phyloP scores from a whole-genome alignment of 2,113 vertebrate genomes.

The Gasterosteus aculeatus region DNA sequence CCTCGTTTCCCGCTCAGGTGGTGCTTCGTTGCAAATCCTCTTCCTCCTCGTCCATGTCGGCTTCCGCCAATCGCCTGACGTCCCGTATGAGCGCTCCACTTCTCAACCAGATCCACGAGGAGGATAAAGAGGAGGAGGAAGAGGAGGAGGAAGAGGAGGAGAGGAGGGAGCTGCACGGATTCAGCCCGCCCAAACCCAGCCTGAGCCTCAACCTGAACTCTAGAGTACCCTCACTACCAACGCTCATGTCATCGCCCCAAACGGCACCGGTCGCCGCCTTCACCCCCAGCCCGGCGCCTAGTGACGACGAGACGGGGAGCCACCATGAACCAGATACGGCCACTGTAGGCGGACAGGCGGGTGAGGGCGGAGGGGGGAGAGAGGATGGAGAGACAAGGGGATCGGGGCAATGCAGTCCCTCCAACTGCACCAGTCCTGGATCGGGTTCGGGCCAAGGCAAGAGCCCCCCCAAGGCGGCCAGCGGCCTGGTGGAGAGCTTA shows the following conservation, averaged over 20 bases:
- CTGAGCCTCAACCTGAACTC: conserved; percentile 91
- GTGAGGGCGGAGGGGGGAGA: conserved; percentile 12
- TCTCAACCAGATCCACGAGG: conserved; percentile 97
- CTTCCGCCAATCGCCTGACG: conserved; percentile 90
- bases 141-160: conserved; percentile 60
- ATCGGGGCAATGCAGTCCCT: conserved; percentile 71
- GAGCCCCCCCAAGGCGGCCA: conserved; percentile 68
- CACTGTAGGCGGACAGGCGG: conserved; percentile 59
- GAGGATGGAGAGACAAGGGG: conserved; percentile 39
- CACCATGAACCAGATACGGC: conserved; percentile 78
- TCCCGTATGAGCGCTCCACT: conserved; percentile 94
- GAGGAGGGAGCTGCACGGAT: conserved; percentile 43
- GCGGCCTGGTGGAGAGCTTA: conserved; percentile 90
- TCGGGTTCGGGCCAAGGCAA: conserved; percentile 76
- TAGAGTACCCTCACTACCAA: conserved; percentile 46
- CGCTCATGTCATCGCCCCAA: conserved; percentile 48
- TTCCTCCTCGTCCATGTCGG: conserved; percentile 77
- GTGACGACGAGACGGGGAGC: conserved; percentile 90
- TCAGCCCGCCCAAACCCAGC: conserved; percentile 88
- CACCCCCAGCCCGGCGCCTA: conserved; percentile 92
- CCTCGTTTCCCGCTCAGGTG: conserved; percentile 87
- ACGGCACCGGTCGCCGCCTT: conserved; percentile 41
- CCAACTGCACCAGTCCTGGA: conserved; percentile 78
- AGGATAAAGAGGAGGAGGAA: conserved; percentile 88
- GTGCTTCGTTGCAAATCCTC: conserved; percentile 88